Percentiles rank a stretch among this genome's conserved stretches.
phyloP scores from a whole-genome alignment of 2,888 invertebrate genomes.

The Creontiades dilutus region DNA sequence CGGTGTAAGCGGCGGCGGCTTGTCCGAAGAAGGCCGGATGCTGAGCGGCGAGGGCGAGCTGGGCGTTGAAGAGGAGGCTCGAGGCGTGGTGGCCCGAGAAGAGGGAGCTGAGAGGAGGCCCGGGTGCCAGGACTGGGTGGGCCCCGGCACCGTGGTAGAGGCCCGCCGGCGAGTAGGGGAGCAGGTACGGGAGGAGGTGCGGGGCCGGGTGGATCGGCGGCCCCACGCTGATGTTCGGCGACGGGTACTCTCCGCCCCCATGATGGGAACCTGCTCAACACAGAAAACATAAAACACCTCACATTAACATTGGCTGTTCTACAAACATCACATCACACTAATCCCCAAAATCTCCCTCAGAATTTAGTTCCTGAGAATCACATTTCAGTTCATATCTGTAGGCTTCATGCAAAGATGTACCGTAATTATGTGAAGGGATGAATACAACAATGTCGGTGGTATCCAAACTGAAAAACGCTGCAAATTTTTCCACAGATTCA shows the following conservation, averaged over 20 bases:
- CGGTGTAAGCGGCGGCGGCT: conserved; percentile 74
- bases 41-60: conserved; percentile 92
- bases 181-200: conserved; percentile 91
- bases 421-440: no score
- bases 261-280: conserved; percentile 72
- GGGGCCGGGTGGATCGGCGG: conserved; percentile 95
- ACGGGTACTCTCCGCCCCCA: conserved; percentile 84
- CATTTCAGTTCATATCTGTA: no score
- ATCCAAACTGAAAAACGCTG: no score
- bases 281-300: neutral
- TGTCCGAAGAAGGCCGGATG: conserved; percentile 82
- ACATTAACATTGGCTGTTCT: no score
- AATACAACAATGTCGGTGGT: no score
- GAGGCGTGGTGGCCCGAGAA: conserved; percentile 82
- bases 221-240: conserved; percentile 95
- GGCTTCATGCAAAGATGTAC: no score
- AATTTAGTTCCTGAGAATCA: no score
- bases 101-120: conserved; percentile 78
- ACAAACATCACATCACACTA: no score
- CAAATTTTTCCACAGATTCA: no score
- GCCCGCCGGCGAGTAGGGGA: conserved; percentile 86
- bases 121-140: conserved; percentile 84
- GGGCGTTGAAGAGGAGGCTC: conserved; percentile 92
- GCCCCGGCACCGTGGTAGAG: conserved; percentile 85
- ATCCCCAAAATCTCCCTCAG: no score